Percentiles rank a stretch among this genome's conserved stretches.
Conservation (phyloP, 2,113 vertebrate species). For the Arvicanthis niloticus region DNA sequence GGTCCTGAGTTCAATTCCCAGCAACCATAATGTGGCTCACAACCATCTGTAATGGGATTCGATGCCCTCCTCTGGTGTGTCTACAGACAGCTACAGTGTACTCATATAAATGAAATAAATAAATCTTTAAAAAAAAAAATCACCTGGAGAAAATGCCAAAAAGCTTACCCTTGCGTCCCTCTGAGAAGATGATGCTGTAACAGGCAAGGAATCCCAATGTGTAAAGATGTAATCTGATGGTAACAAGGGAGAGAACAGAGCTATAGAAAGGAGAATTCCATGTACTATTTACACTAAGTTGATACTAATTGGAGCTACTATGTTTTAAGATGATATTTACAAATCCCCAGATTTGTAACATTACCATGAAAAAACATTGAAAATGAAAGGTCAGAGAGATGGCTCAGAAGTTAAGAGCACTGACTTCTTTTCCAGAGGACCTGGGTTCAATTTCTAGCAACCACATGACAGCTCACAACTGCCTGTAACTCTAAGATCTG, state of each 20-base stretch:
- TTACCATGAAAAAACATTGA: background rate
- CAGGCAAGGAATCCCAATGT: background rate
- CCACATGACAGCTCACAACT: no score
- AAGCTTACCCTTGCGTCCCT: background rate
- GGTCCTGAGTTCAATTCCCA: no score
- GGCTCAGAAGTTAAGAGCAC: background rate
- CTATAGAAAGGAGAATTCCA: background rate
- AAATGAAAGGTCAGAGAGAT: background rate
- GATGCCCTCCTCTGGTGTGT: no score
- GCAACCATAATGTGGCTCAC: no score
- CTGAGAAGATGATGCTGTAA: background rate
- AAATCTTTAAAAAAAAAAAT: no score
- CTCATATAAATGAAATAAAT: no score
- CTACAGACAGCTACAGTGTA: no score
- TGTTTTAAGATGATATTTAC: background rate
- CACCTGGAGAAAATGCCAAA: background rate
- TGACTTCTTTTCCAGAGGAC: background rate
- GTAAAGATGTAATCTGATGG: background rate
- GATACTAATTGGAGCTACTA: background rate
- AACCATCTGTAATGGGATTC: no score
- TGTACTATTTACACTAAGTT: background rate
- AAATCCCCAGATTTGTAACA: background rate
- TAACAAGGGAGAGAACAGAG: background rate
- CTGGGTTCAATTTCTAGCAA: no score
- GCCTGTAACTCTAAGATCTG: no score